phyloP scores from a whole-genome alignment of 2,888 invertebrate genomes.

The Orchesellides sinensis region DNA sequence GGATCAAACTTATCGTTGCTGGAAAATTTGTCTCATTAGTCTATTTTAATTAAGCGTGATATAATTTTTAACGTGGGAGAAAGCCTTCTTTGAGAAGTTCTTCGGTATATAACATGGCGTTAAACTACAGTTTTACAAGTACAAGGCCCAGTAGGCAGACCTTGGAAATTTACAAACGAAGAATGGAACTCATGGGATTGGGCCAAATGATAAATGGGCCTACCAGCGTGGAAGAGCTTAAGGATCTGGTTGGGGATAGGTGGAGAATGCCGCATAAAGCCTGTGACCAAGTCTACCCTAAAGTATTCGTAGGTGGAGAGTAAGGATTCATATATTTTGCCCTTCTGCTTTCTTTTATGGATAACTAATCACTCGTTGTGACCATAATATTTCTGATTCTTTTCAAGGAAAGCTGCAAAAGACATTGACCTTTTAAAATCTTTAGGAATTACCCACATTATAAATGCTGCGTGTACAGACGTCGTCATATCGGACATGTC shows the following conservation, averaged over 20 bases:
- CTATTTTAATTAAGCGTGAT: neutral
- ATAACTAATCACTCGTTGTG: neutral
- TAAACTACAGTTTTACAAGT: slow-evolving; percentile 39
- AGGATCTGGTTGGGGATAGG: slow-evolving; percentile 73
- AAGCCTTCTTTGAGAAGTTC: too few species aligned
- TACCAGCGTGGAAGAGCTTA: slow-evolving; percentile 61
- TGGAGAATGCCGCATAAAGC: slow-evolving; percentile 76
- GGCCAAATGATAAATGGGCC: slow-evolving; percentile 46
- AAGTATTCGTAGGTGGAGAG: slow-evolving; percentile 78
- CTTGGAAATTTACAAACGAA: slow-evolving; percentile 48
- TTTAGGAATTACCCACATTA: slow-evolving; percentile 71
- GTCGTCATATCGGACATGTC: slow-evolving; percentile 53
- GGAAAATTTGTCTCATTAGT: neutral
- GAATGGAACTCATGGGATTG: slow-evolving; percentile 58
- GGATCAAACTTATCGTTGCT: too few species aligned
- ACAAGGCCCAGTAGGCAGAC: slow-evolving; percentile 38
- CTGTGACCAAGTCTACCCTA: slow-evolving; percentile 78
- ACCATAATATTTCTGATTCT: neutral
- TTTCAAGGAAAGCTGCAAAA: slow-evolving; percentile 68
- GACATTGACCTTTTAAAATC: slow-evolving; percentile 61
- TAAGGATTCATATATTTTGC: too few species aligned
- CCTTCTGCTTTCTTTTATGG: too few species aligned
- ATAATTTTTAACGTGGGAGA: too few species aligned
- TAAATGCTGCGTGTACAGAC: slow-evolving; percentile 70
- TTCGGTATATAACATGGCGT: too few species aligned